phyloP scores from a whole-genome alignment of 2,888 invertebrate species.

The Terebella lapidaria region DNA sequence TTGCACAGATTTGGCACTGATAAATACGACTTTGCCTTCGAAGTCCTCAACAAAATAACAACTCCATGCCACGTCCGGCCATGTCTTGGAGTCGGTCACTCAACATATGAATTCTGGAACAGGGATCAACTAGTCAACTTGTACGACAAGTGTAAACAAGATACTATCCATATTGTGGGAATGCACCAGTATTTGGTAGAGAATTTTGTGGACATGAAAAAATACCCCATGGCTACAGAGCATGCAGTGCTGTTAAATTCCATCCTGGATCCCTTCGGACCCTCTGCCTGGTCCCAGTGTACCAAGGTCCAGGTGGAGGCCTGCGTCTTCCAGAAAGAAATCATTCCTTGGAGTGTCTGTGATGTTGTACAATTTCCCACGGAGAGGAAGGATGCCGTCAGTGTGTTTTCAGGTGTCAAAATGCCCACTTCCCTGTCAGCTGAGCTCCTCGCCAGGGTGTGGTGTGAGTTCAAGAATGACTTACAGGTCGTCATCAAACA shows the following conservation, averaged over 20 bases:
- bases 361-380: constrained; percentile 9
- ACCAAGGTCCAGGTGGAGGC: constrained; percentile 11
- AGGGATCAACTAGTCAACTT: constrained; percentile 13
- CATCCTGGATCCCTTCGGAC: constrained; percentile 8
- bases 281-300: constrained; percentile 5
- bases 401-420: constrained; percentile 8
- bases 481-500: constrained; percentile 3
- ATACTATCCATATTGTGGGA: constrained; percentile 5
- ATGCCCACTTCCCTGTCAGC: constrained; percentile 11
- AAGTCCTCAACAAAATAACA: constrained; percentile 1
- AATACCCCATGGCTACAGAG: constrained; percentile 7
- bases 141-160: neutral
- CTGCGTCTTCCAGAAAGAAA: constrained; percentile 10
- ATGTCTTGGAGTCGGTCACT: constrained; percentile 13
- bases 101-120: constrained; percentile 9
- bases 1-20: constrained; percentile 7
- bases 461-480: constrained; percentile 9
- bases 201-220: constrained; percentile 3
- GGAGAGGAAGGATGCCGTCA: constrained; percentile 1
- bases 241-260: constrained; percentile 8
- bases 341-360: constrained; percentile 15
- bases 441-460: constrained; percentile 6
- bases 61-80: constrained; percentile 8
- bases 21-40: constrained; percentile 6
- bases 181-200: constrained; percentile 11